phyloP scores from a whole-genome alignment of 1,140 invertebrate species.

The Doryteuthis pealeii region DNA sequence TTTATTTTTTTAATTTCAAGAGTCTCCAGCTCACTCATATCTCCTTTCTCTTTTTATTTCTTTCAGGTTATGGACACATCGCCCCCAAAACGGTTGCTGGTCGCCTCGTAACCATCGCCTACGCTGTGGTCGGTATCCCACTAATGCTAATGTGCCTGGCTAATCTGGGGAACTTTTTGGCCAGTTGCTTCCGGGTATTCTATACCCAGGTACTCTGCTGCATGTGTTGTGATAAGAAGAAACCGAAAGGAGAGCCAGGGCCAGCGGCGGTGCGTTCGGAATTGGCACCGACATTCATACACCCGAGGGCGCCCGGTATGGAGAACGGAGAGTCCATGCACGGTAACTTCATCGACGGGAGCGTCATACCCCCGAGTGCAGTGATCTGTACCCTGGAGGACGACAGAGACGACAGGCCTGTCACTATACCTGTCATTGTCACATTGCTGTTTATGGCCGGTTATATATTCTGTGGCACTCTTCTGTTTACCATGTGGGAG shows the following conservation, averaged over 20 bases:
- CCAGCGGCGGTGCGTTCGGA: not conserved
- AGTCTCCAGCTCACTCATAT: too few relatives aligned
- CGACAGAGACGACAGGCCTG: conserved; percentile 38
- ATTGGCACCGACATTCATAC: not conserved
- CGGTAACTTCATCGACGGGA: not conserved
- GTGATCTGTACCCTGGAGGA: conserved; percentile 2
- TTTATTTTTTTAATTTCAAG: too few relatives aligned
- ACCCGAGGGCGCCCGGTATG: not conserved
- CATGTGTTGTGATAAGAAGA: not conserved
- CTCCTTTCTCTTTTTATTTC: conserved; percentile 14
- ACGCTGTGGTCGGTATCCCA: conserved; percentile 94
- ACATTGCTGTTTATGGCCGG: conserved; percentile 58
- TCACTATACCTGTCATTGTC: conserved; percentile 18
- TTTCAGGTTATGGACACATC: conserved; percentile 88
- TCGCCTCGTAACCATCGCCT: conserved; percentile 88
- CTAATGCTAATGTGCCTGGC: conserved; percentile 85
- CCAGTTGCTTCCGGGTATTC: conserved; percentile 83
- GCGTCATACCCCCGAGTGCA: not conserved
- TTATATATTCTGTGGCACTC: conserved; percentile 84
- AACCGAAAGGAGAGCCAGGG: not conserved
- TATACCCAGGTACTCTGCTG: conserved; percentile 26
- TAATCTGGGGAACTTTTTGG: conserved; percentile 92
- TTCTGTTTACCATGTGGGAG: conserved; percentile 76
- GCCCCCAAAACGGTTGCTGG: conserved; percentile 84
- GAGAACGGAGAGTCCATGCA: not conserved